phyloP scores from a whole-genome alignment of 2,888 invertebrate species.

The Athalia circularis region DNA sequence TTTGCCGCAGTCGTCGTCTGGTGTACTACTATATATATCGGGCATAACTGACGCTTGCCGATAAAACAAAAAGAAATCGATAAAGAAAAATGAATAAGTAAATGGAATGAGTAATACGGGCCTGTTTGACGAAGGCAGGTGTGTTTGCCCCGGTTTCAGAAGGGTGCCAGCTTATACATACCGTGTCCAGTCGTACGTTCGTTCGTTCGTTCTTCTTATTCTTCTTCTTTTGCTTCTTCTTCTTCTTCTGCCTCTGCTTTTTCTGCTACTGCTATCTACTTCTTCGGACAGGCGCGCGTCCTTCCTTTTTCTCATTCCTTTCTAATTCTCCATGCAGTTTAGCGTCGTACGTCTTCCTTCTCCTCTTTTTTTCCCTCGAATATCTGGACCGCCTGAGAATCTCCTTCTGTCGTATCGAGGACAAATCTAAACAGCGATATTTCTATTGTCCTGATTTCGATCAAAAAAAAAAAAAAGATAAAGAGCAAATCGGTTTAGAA shows the following conservation, averaged over 20 bases:
- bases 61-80: not conserved
- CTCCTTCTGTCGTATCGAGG: too few relatives aligned
- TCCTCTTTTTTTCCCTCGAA: too few relatives aligned
- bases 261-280: not conserved
- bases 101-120: not conserved
- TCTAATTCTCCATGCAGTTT: too few relatives aligned
- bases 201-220: not conserved
- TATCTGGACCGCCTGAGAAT: too few relatives aligned
- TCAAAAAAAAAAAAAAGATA: not conserved
- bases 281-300: too few relatives aligned
- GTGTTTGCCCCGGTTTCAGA: not conserved
- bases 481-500: not conserved
- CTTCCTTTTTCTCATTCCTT: too few relatives aligned
- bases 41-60: not conserved
- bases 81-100: not conserved
- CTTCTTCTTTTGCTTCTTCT: not conserved
- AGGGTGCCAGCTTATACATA: not conserved
- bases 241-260: not conserved
- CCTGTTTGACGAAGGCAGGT: conserved; percentile 25
- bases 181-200: not conserved
- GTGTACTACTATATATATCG: too few relatives aligned
- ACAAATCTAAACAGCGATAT: too few relatives aligned
- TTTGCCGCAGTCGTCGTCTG: too few relatives aligned
- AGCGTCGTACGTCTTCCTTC: too few relatives aligned
- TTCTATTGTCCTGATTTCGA: too few relatives aligned